phyloP scores from a whole-genome alignment of 2,888 invertebrate species.

The Nomada hirtipes region DNA sequence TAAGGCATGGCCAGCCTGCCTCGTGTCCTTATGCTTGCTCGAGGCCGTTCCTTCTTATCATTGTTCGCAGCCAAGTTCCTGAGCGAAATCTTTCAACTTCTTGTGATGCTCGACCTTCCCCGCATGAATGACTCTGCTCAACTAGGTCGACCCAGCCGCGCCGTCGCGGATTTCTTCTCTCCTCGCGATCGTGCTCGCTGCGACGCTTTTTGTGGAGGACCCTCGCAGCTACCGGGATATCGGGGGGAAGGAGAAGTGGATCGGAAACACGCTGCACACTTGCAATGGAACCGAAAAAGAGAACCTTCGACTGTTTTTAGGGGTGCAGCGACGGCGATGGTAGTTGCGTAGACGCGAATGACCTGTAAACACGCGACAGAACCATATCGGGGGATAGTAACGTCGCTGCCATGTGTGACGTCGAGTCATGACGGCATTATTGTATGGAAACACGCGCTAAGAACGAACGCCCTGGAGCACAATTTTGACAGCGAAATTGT shows the following conservation, averaged over 20 bases:
- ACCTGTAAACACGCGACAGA: neutral
- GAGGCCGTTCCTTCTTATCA: constrained; percentile 62
- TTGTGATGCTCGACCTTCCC: constrained; percentile 42
- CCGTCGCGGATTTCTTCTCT: neutral
- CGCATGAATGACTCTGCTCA: constrained; percentile 26
- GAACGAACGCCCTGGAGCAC: constrained; percentile 29
- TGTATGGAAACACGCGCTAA: constrained; percentile 14
- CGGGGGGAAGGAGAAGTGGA: neutral
- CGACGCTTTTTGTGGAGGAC: no score
- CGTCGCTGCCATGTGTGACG: neutral
- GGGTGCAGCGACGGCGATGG: neutral
- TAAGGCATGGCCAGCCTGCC: constrained; percentile 38
- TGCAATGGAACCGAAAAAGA: no score
- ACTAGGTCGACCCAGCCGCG: constrained; percentile 26
- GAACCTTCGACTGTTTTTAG: no score
- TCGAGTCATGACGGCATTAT: constrained; percentile 16
- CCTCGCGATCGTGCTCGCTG: no score
- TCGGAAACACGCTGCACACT: no score
- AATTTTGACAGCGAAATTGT: constrained; percentile 25
- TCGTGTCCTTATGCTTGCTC: constrained; percentile 57
- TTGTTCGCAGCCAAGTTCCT: constrained; percentile 53
- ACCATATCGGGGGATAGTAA: constrained; percentile 26
- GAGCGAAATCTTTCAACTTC: constrained; percentile 64
- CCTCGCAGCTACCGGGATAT: no score
- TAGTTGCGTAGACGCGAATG: neutral